Conservation (phyloP, 2,888 invertebrate species). For the Diplazon laetatorius region DNA sequence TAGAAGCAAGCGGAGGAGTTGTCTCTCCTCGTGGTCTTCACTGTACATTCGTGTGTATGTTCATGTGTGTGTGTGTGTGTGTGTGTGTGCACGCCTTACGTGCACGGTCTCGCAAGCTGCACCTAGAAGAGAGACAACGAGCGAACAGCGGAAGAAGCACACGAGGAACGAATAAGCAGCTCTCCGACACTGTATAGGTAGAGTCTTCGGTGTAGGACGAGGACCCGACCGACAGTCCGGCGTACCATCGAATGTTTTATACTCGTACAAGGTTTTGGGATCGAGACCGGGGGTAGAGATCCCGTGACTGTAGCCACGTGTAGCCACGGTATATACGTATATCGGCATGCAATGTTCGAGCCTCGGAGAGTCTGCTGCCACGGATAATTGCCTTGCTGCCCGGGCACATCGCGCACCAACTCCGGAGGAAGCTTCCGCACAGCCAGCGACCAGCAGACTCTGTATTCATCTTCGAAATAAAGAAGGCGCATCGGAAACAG, state of each 20-base stretch:
- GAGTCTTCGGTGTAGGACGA: constrained; percentile 10
- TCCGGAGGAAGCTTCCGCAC: neutral
- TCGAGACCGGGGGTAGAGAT: constrained; percentile 42
- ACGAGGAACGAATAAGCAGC: constrained; percentile 56
- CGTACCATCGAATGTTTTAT: constrained; percentile 57
- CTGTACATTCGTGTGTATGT: too few relatives aligned
- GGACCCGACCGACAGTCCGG: constrained; percentile 29
- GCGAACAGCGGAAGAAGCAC: constrained; percentile 29
- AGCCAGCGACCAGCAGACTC: constrained; percentile 19
- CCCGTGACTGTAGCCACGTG: constrained; percentile 33
- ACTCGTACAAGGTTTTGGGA: constrained; percentile 59
- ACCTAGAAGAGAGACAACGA: constrained; percentile 39
- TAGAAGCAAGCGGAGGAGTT: constrained; percentile 31
- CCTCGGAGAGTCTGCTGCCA: constrained; percentile 41
- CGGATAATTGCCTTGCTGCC: constrained; percentile 60
- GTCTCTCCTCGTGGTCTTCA: constrained; percentile 36
- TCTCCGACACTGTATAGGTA: constrained; percentile 41
- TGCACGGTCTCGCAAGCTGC: constrained; percentile 33
- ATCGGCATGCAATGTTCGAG: constrained; percentile 30
- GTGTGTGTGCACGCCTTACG: too few relatives aligned
- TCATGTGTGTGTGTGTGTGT: too few relatives aligned
- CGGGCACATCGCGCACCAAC: constrained; percentile 1
- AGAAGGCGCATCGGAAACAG: constrained; percentile 26
- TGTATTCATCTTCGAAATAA: constrained; percentile 19
- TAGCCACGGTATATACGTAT: constrained; percentile 22